Conservation (phyloP, 2,888 invertebrate species). For the Steinernema carpocapsae region DNA sequence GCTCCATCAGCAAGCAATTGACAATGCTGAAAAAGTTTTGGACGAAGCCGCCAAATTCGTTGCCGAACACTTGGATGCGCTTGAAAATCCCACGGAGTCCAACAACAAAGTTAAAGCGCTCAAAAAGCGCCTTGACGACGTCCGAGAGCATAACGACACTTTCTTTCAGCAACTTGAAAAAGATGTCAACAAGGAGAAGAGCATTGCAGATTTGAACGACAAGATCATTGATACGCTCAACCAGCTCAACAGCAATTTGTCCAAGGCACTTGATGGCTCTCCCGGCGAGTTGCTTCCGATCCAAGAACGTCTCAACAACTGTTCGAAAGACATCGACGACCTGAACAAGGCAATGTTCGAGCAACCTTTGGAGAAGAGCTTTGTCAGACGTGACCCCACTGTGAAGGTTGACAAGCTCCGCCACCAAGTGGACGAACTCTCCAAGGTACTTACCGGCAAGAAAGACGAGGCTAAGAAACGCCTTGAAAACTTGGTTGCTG, state of each 20-base stretch:
- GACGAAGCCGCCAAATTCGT: neutral
- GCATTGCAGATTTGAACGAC: neutral
- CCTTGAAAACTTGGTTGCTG: neutral
- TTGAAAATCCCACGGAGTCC: neutral
- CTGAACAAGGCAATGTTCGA: neutral
- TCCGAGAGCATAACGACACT: neutral
- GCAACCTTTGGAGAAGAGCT: neutral
- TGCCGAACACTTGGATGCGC: neutral
- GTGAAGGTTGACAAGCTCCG: neutral
- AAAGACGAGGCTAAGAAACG: constrained; percentile 2
- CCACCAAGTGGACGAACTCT: neutral
- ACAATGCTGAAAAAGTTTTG: neutral
- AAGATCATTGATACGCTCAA: neutral
- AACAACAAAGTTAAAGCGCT: neutral
- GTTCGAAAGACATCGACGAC: neutral
- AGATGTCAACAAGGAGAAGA: neutral
- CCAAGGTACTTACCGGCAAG: neutral
- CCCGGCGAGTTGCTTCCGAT: neutral
- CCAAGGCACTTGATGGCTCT: neutral
- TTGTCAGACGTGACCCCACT: neutral
- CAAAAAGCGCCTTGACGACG: neutral
- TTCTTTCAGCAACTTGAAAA: neutral
- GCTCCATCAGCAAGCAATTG: neutral
- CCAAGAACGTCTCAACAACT: neutral
- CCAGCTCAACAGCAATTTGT: neutral